Percentiles rank a stretch among this genome's conserved stretches.
phyloP scores from a whole-genome alignment of 2,888 invertebrate species.

The Caenorhabditis plicata region DNA sequence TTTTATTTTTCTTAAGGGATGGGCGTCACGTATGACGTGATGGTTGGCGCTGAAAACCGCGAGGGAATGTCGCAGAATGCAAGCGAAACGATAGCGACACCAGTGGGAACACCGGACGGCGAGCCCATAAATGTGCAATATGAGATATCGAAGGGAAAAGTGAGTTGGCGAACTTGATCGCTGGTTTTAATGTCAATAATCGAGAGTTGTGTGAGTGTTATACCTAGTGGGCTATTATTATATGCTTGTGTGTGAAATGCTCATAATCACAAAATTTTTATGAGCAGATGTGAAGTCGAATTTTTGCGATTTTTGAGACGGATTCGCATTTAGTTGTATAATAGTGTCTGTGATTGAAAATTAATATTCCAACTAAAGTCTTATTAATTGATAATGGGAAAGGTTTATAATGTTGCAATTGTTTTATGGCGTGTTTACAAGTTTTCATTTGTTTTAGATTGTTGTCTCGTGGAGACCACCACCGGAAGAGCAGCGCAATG shows the following conservation, averaged over 20 bases:
- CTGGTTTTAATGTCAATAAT: slow-evolving; percentile 11
- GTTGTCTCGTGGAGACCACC: slow-evolving; percentile 72
- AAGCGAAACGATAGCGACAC: slow-evolving; percentile 85
- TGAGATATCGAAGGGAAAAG: slow-evolving; percentile 55
- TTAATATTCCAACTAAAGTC: too few relatives aligned
- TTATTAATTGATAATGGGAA: too few relatives aligned
- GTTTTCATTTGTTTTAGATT: slow-evolving; percentile 54
- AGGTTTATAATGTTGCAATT: too few relatives aligned
- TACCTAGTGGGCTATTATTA: too few relatives aligned
- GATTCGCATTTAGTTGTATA: slow-evolving; percentile 5
- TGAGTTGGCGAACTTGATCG: slow-evolving; percentile 18
- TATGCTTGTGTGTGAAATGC: too few relatives aligned
- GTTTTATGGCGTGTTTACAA: too few relatives aligned
- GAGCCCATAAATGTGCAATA: slow-evolving; percentile 62
- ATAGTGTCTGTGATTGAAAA: slow-evolving; percentile 15
- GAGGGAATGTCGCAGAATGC: slow-evolving; percentile 93
- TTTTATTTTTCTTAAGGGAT: slow-evolving; percentile 45
- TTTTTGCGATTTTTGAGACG: slow-evolving; percentile 13
- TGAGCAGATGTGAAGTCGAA: slow-evolving; percentile 9
- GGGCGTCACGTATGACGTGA: slow-evolving; percentile 79
- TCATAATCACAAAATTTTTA: slow-evolving; percentile 20
- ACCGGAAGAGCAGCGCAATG: slow-evolving; percentile 83
- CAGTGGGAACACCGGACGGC: slow-evolving; percentile 75
- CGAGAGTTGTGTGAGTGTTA: too few relatives aligned
- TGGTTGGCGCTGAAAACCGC: slow-evolving; percentile 90